Conservation (phyloP, 2,888 invertebrate species). For the Drosophila silvestris region DNA sequence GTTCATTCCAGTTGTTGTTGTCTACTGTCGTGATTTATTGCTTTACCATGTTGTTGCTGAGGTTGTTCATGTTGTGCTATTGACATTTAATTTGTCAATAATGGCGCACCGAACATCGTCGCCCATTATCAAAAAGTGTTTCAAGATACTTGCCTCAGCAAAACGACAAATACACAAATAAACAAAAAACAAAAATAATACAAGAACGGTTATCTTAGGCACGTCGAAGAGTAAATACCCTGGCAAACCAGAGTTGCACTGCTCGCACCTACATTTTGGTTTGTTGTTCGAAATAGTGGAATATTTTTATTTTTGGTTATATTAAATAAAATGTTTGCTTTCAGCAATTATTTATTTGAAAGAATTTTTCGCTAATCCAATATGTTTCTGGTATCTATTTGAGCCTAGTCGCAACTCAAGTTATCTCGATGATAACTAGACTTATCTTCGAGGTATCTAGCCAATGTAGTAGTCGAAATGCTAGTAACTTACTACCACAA, state of each 20-base stretch:
- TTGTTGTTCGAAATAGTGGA: neutral
- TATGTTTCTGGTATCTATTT: neutral
- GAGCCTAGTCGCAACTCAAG: too few relatives aligned
- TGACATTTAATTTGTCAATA: constrained; percentile 75
- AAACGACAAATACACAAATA: neutral
- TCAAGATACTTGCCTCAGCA: constrained; percentile 33
- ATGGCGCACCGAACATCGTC: constrained; percentile 61
- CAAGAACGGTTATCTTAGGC: neutral
- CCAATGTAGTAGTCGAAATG: neutral
- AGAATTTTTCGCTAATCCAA: neutral
- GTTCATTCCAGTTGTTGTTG: too few relatives aligned
- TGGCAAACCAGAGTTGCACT: neutral
- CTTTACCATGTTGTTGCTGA: constrained; percentile 10
- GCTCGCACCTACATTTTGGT: neutral
- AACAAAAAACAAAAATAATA: neutral
- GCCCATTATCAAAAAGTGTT: constrained; percentile 56
- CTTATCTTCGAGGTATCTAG: too few relatives aligned
- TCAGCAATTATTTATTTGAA: neutral
- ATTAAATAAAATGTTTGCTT: neutral
- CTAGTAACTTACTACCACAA: neutral
- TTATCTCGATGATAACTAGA: neutral
- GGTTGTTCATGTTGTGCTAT: constrained; percentile 47
- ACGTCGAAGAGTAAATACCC: neutral
- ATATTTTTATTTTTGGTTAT: neutral
- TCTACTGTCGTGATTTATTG: constrained; percentile 26